Conservation (phyloP, 2,113 vertebrate genomes). For the Phylloscopus trochiloides region DNA sequence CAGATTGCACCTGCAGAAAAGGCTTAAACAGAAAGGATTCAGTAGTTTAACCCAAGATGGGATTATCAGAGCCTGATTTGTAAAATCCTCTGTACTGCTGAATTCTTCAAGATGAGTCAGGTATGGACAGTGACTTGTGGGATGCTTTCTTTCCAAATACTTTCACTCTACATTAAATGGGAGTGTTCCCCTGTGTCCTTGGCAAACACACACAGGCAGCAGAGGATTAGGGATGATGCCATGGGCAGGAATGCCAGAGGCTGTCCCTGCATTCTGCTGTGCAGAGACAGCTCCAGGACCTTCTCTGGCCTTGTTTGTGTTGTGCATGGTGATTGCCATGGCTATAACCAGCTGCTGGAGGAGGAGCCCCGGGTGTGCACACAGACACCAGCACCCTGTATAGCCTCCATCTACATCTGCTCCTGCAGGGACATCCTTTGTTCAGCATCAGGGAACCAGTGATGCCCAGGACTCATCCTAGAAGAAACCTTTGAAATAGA, state of each 20-base stretch:
- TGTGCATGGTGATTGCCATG: not conserved
- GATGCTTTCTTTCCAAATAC: not conserved
- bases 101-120: not conserved
- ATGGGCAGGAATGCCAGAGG: not conserved
- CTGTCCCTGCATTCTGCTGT: not conserved
- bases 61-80: not conserved
- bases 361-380: not conserved
- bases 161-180: not conserved
- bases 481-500: conserved; percentile 1
- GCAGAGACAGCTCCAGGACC: not conserved
- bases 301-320: not conserved
- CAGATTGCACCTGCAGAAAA: not conserved
- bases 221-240: not conserved
- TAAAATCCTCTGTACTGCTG: not conserved
- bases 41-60: not conserved
- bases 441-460: not conserved
- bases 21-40: not conserved
- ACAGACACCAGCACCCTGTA: not conserved
- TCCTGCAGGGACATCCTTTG: conserved; percentile 17
- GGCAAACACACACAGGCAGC: not conserved
- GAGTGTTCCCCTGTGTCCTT: not conserved
- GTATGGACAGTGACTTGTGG: not conserved
- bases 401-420: not conserved
- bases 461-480: conserved; percentile 13
- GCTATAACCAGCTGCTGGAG: not conserved